Evolutionary conservation across 2,888 invertebrate genomes (phyloP), one percentile per base, ranked within the genome.

Genomic region (Lepidochrysops patricia): DNA sequence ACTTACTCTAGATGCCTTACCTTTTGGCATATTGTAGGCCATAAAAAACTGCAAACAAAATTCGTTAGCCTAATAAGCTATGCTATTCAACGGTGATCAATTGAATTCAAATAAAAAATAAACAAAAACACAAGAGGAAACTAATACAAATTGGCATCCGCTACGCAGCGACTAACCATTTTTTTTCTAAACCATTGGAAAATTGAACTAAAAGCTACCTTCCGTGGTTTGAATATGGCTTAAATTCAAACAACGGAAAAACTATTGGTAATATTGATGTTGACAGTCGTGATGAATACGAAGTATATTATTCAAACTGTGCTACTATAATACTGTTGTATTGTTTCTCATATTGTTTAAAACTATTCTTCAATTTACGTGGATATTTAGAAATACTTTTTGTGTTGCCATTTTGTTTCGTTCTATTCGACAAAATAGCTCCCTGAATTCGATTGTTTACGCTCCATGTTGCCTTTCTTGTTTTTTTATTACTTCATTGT

Each of bases 101-200:
- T 19, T 29, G 19, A 15, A 54, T 54, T 54, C 29, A 32, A 15
- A 32, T 1, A 29, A 29, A 13, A 29, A 52, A 52, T 19, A 32
- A 29, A 29, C 15, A 19, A 54, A 54, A 32, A 19, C 29, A 52
- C 13, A 29, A 54, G 32, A 15, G 54, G 52, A 54, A 54, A 54
- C 54, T 54, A 54, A 54, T 54, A 54, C 32, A 29, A 54, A 54
- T 32, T 54, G 54, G 32, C 54, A 29, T 32, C 13, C 52, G 52
- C 54, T 29, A 52, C 19, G 29, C 54, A 19, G 54, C 52, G 12
- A n/a, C 13, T 4, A 54, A 29, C 13, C 19, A 29, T 13, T 29
- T 32, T 54, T 52, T 54, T 50, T 54, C 27, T 19, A 54, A 15
- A 54, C 19, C 15, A 27, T 29, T 4, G 12, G 15, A 12, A 4